Percentiles rank a stretch among this genome's conserved stretches.
Evolutionary conservation across 2,113 vertebrate species (phyloP).

Genomic region (Etia nguti): DNA sequence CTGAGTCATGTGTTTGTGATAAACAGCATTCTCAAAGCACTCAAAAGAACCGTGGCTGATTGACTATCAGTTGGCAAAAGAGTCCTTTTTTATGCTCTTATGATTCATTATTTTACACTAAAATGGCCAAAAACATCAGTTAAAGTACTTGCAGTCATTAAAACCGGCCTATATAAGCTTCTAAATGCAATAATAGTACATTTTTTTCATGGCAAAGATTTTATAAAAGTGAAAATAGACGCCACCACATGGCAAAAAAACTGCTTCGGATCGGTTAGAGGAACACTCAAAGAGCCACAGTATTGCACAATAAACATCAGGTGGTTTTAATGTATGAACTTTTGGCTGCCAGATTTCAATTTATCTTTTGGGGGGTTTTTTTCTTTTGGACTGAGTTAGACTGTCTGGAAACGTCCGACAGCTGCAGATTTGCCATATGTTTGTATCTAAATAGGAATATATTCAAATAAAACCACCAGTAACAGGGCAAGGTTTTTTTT

Average conservation of each 20-base stretch:
- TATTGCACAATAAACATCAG: neutral
- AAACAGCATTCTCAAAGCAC: neutral
- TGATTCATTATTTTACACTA: neutral
- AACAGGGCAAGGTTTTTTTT: neutral
- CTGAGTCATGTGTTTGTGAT: neutral
- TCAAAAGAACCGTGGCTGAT: neutral
- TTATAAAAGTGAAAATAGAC: neutral
- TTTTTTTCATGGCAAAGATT: neutral
- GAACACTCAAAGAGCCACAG: neutral
- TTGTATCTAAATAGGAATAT: neutral
- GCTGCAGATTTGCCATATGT: neutral
- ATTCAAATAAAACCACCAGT: neutral
- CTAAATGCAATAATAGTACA: neutral
- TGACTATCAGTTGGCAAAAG: neutral
- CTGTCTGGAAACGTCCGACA: neutral
- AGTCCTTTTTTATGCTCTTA: neutral
- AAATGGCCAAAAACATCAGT: neutral
- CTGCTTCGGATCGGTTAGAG: neutral
- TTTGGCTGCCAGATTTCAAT: neutral
- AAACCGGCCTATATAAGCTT: neutral
- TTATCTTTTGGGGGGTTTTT: neutral
- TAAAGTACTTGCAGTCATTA: neutral
- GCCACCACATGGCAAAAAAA: rapidly evolving
- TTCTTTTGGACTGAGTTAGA: neutral
- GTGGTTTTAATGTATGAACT: neutral